Percentiles rank a stretch among this genome's conserved stretches.
These are phyloP conservation scores for Caenorhabditis latens DNA, from an alignment of 1,140 invertebrate species.

Conservation along the genomic window DNA sequence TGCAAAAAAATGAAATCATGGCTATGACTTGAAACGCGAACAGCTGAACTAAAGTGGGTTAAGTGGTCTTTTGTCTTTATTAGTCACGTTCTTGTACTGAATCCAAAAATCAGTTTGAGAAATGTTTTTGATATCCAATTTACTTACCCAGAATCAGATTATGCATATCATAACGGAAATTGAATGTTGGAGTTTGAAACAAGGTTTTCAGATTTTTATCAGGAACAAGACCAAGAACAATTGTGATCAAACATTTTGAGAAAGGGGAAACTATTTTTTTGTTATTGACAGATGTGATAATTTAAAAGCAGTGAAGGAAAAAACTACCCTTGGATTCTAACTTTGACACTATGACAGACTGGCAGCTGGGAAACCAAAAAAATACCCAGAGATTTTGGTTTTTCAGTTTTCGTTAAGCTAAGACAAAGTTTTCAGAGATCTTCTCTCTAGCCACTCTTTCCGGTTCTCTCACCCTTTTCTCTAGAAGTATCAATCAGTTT, in stretches of 20 bases:
- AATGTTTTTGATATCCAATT: neutral
- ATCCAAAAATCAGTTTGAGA: neutral
- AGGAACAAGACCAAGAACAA: no score
- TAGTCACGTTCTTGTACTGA: no score
- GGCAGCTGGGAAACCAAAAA: neutral
- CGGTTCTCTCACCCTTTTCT: neutral
- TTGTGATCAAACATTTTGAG: no score
- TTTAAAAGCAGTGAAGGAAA: no score
- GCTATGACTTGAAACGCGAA: no score
- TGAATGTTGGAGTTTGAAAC: neutral
- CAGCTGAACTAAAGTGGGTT: no score
- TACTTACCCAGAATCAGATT: neutral
- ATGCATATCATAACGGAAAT: neutral
- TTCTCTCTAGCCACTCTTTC: neutral
- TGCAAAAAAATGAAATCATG: no score
- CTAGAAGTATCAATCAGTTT: slow-evolving; percentile 12
- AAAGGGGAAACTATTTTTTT: no score
- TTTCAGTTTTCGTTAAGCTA: neutral
- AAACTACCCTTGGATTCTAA: no score
- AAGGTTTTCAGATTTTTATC: neutral
- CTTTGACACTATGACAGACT: neutral
- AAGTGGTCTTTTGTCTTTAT: no score
- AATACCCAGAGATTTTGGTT: neutral
- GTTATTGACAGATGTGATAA: no score
- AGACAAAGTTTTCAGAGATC: slow-evolving; percentile 3